Evolutionary conservation across 2,888 invertebrate species (phyloP), one percentile per base, ranked within the genome.

Genomic region (Zaprionus obscuricornis): DNA sequence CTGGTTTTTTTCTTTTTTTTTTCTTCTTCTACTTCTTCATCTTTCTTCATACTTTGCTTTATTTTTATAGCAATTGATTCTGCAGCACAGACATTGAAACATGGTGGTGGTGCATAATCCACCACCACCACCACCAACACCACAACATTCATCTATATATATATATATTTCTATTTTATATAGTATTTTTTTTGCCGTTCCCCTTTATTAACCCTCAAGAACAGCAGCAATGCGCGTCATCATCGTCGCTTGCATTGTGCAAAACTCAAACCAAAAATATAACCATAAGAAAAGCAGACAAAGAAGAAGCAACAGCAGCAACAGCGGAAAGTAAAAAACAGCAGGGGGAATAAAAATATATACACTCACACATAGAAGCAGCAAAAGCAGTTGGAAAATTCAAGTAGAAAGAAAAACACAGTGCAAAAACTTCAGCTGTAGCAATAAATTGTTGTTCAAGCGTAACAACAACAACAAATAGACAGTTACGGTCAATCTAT

Each of bases 191-290:
- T 13, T 8, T 31, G 22, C 27, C 20, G n/a, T 31, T 39, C 37
- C 36, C 43, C 24, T 59, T 27, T 31, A 59, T 54, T 49, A 59
- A 66, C 66, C 65, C 65, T 49, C 52, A 6, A 47, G n/a, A n/a
- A n/a, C n/a, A n/a, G n/a, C n/a, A n/a, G n/a, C n/a, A n/a, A n/a
- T n/a, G n/a, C n/a, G n/a, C n/a, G n/a, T n/a, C n/a, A n/a, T n/a
- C 22, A 22, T 7, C 4, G 60, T 3, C 42, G 33, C 43, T 49
- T 58, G 59, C 66, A 66, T 54, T 52, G 49, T 59, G 54, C 60
- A 33, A 60, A 52, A 26, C 46, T 45, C 22, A 45, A 46, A 43
- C n/a, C n/a, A n/a, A n/a, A n/a, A n/a, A n/a, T n/a, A n/a, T n/a
- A n/a, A n/a, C n/a, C n/a, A n/a, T n/a, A n/a, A n/a, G n/a, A 22